A percentile compares a stretch with the other conserved stretches of the same genome.
Evolutionary conservation across 2,888 invertebrate genomes (phyloP).

Genomic region (Rhabditoides inermis): DNA sequence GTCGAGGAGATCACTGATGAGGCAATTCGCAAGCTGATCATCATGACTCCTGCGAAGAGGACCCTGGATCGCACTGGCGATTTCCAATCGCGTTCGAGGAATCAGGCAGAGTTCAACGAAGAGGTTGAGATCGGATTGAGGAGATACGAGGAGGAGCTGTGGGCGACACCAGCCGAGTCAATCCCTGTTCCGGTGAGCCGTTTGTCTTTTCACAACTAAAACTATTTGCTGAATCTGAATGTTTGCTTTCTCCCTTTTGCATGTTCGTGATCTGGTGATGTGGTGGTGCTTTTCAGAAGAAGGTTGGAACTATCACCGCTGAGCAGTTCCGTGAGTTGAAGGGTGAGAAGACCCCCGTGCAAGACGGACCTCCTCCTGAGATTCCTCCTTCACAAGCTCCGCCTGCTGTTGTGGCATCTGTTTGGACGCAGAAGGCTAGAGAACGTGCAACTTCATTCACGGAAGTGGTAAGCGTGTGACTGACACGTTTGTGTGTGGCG

Average conservation of each 20-base stretch:
- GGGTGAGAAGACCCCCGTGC: constrained; percentile 9
- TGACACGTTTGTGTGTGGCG: no score
- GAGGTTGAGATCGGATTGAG: constrained; percentile 92
- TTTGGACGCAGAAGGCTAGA: constrained; percentile 50
- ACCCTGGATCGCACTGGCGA: constrained; percentile 76
- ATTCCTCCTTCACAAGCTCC: constrained; percentile 20
- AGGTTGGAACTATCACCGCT: constrained; percentile 35
- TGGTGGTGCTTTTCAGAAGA: constrained; percentile 27
- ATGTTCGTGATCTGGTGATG: constrained; percentile 8
- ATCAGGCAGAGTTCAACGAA: constrained; percentile 84
- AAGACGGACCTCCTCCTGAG: constrained; percentile 19
- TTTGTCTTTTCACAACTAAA: no score
- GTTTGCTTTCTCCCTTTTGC: constrained; percentile 3
- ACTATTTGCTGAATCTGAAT: no score
- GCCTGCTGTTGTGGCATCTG: constrained; percentile 25
- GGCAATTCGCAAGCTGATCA: constrained; percentile 63
- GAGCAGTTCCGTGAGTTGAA: constrained; percentile 34
- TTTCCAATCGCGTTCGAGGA: constrained; percentile 71
- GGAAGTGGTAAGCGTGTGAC: no score
- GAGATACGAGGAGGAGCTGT: constrained; percentile 88
- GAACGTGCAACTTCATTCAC: constrained; percentile 45
- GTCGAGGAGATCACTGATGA: constrained; percentile 57
- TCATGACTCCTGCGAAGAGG: constrained; percentile 72
- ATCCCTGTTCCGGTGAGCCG: constrained; percentile 1
- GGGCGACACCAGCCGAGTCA: constrained; percentile 59